Percentiles rank a stretch among this genome's conserved stretches.
Conservation (phyloP, 2,888 invertebrate species). For the Nephrotoma flavescens region DNA sequence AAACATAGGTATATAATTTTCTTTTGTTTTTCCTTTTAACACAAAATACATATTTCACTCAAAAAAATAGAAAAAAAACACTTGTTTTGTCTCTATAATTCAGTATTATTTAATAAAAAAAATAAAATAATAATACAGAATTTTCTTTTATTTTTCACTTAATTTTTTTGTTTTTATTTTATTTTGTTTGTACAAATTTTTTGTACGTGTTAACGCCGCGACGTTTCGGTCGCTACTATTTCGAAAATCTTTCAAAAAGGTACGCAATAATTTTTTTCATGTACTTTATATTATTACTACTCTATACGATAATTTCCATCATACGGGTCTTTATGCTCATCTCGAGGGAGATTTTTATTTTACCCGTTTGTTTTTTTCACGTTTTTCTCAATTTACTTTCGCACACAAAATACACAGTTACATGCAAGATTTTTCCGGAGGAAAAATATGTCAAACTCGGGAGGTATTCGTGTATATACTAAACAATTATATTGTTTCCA, state of each 20-base stretch:
- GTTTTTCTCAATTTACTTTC: not conserved
- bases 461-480: not conserved
- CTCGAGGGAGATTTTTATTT: not conserved
- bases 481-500: no score
- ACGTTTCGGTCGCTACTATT: slow-evolving; percentile 31
- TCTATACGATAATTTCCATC: not conserved
- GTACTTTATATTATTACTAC: not conserved
- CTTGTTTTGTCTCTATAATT: not conserved
- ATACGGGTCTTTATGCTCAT: slow-evolving; percentile 1
- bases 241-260: slow-evolving; percentile 7
- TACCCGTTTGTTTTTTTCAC: not conserved
- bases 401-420: not conserved
- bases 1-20: not conserved
- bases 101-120: not conserved
- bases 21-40: not conserved
- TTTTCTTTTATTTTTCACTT: slow-evolving; percentile 6
- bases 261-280: not conserved
- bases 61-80: not conserved
- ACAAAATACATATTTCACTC: not conserved
- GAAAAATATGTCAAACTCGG: not conserved
- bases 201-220: slow-evolving; percentile 26
- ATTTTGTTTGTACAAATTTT: not conserved
- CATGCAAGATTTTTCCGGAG: not conserved
- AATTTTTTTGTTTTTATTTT: not conserved
- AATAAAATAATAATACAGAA: slow-evolving; percentile 1